Evolutionary conservation across 2,888 invertebrate species (phyloP).

Genomic region (Pollenia griseotomentosa): DNA sequence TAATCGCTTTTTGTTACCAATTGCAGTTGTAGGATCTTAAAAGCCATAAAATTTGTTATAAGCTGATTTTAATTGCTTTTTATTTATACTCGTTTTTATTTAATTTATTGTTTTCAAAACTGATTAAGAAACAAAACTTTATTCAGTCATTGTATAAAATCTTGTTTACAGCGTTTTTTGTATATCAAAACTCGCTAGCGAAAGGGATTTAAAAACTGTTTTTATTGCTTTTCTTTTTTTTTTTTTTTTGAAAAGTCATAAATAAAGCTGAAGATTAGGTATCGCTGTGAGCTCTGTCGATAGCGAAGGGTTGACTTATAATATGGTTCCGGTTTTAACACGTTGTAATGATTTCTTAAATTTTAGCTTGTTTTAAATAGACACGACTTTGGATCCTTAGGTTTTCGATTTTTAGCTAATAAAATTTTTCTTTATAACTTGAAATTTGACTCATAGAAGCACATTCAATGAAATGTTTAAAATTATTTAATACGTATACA

Average conservation of each 20-base stretch:
- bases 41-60: slow-evolving; percentile 71
- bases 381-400: too few species aligned
- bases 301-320: slow-evolving; percentile 3
- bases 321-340: background rate
- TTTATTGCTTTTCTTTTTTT: slow-evolving; percentile 8
- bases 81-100: slow-evolving; percentile 46
- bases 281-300: background rate
- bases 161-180: slow-evolving; percentile 63
- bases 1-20: slow-evolving; percentile 28
- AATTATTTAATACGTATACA: too few species aligned
- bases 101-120: slow-evolving; percentile 60
- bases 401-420: too few species aligned
- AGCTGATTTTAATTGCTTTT: slow-evolving; percentile 68
- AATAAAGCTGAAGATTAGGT: slow-evolving; percentile 44
- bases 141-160: slow-evolving; percentile 52
- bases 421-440: too few species aligned
- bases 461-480: too few species aligned
- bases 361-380: too few species aligned
- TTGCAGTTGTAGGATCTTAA: slow-evolving; percentile 25
- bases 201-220: background rate
- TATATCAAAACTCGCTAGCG: background rate
- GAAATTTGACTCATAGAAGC: too few species aligned
- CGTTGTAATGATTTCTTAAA: background rate
- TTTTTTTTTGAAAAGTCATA: slow-evolving; percentile 20
- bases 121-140: slow-evolving; percentile 3